Base-by-base conservation (phyloP, 2,113 vertebrate species). In the Sylvietta virens region DNA sequence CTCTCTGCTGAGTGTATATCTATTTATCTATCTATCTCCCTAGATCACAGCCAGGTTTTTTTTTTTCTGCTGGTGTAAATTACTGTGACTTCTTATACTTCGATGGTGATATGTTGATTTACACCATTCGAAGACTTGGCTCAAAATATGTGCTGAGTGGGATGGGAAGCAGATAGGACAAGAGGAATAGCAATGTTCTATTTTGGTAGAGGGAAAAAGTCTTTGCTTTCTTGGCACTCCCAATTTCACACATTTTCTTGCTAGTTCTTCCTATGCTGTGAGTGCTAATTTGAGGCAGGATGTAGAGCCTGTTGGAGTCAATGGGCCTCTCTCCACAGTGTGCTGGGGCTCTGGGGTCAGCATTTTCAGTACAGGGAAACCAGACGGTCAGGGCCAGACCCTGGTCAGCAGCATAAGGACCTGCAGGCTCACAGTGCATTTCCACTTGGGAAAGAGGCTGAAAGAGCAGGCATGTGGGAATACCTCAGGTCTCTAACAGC, bases 1-100 rank as follows among this genome's bases (percentile, higher is more conserved):
- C 85, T 85, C 74, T 91, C 88, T 1, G 8, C 88, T 90, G 85
- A 93, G 81, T 85, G 67, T 89, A 9, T 86, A 33, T 91, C 48
- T 90, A 48, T 86, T 87, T 92, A 50, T 86, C 85, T 69, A 48
- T 81, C 88, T 77, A 53, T 86, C 65, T 95, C 66, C 64, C 58
- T 72, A 90, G 40, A 95, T 96, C 76, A 72, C 95, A 96, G 96
- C 92, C 95, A 95, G 90, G 45, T 88, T 94, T 92, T 88, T 94
- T 93, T 91, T 83, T 95, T 95, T 76, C 69, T 81, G 72, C 80
- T 95, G 88, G 95, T 96, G 95, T 97, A 96, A 96, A 96, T 96
- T 93, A 95, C 92, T 88, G 94, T 93, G 95, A 86, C 90, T 94
- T 95, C 94, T 94, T 97, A 60, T 94, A 88, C 92, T 93, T 95